Evolutionary conservation across 2,888 invertebrate genomes (phyloP), one percentile per base, ranked within the genome.

Genomic region (Drosophila sordidapex): DNA sequence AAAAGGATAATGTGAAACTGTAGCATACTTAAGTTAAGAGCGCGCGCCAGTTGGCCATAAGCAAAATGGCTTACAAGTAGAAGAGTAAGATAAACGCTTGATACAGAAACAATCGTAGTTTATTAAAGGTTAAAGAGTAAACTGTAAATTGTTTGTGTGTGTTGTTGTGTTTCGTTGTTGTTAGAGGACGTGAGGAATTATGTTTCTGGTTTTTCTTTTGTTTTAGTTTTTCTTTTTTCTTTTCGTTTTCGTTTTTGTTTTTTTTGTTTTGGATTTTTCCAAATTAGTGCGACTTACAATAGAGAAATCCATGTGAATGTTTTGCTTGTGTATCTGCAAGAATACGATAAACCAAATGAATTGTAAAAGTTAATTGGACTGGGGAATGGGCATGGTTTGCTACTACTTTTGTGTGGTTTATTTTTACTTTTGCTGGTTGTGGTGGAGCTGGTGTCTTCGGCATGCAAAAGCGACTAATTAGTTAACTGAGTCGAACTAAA

Each of bases 301-400:
- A 91, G 79, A 90, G 90, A 90, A 91, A 90, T 90, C 90, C 90
- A 76, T 89, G 90, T 81, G 90, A 90, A 83, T 90, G 90, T 87
- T 90, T 90, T 79, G 90, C 91, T 87, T 90, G 87, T 90, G 91
- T 91, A 90, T 90, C 91, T 90, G 91, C 81, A 91, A 90, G 80
- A 89, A 89, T 90, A 89, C 86, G 90, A 87, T 88, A 86, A 90
- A 86, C 90, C 81, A 90, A 86, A 90, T 76, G 84, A 83, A 78
- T 56, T 87, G 84, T 87, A 70, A 71, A 79, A 87, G 82, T 90
- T 87, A 87, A 89, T 90, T 82, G 89, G 82, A 75, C 65, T 68
- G 64, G 65, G 73, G 69, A 83, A 68, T 62, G 56, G 69, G 54
- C 68, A 53, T 68, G 59, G 69, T 67, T 51, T 46, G 46, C 46